phyloP scores from a whole-genome alignment of 2,797 vertebrate genomes.

The Peromyscus nudipes region DNA sequence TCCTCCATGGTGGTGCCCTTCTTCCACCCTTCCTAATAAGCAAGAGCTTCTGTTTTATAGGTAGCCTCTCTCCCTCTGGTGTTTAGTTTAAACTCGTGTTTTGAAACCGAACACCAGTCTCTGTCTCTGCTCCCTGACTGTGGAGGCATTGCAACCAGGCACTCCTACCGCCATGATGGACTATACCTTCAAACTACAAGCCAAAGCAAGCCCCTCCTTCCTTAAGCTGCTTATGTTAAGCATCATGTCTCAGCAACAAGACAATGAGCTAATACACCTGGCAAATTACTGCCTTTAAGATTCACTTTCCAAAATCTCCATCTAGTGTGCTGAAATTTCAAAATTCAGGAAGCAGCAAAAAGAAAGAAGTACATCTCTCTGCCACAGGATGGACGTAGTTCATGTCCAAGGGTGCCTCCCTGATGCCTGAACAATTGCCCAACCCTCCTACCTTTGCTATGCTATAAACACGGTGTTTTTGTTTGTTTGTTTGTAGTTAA shows the following conservation, averaged over 20 bases:
- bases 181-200: no score
- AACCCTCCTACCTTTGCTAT: fast-evolving
- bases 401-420: fast-evolving
- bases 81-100: conserved; percentile 20
- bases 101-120: background rate
- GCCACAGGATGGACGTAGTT: background rate
- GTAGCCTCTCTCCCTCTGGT: background rate
- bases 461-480: background rate
- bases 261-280: background rate
- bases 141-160: no score
- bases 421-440: fast-evolving
- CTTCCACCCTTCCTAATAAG: background rate
- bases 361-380: background rate
- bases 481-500: background rate
- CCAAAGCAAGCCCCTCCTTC: background rate
- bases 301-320: conserved; percentile 32
- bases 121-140: background rate
- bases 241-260: background rate
- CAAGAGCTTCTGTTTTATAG: background rate
- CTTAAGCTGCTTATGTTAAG: background rate
- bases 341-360: background rate
- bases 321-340: background rate
- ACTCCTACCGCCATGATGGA: no score
- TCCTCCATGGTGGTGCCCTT: background rate
- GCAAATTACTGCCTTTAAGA: background rate